phyloP scores from a whole-genome alignment of 2,888 invertebrate species.

The Macaria notata region DNA sequence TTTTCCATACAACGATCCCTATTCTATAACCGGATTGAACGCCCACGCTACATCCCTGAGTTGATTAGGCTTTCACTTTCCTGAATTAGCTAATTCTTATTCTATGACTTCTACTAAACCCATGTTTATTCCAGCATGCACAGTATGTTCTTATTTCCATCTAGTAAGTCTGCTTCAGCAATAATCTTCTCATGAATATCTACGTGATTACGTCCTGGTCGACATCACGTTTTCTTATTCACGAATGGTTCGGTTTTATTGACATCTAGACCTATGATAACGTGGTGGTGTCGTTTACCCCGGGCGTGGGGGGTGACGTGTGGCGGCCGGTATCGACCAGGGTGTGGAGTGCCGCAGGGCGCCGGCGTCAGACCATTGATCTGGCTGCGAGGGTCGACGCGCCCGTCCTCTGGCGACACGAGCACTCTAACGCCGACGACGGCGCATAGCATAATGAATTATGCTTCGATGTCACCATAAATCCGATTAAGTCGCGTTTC shows the following conservation, averaged over 20 bases:
- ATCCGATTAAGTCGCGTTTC: too few species aligned
- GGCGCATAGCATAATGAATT: conserved; percentile 24
- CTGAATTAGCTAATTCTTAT: too few species aligned
- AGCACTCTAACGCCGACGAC: conserved; percentile 16
- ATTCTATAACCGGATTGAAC: background rate
- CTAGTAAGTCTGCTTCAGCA: too few species aligned
- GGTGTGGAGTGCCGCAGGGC: conserved; percentile 23
- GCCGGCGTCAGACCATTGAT: conserved; percentile 59
- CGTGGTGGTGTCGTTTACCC: conserved; percentile 70
- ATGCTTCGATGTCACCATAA: background rate
- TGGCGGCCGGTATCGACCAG: conserved; percentile 49
- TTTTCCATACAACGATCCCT: conserved; percentile 17
- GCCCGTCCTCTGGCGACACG: conserved; percentile 25
- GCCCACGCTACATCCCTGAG: conserved; percentile 1
- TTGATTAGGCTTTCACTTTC: too few species aligned
- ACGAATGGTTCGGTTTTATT: conserved; percentile 25
- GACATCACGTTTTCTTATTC: conserved; percentile 15
- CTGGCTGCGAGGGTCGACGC: conserved; percentile 42
- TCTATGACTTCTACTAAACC: too few species aligned
- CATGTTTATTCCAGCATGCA: too few species aligned
- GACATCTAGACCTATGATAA: conserved; percentile 71
- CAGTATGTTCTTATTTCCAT: too few species aligned
- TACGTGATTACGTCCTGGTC: background rate
- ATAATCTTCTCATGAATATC: too few species aligned
- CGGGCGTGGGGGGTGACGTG: conserved; percentile 62